phyloP scores from a whole-genome alignment of 2,888 invertebrate species.

The Caradrina kadenii region DNA sequence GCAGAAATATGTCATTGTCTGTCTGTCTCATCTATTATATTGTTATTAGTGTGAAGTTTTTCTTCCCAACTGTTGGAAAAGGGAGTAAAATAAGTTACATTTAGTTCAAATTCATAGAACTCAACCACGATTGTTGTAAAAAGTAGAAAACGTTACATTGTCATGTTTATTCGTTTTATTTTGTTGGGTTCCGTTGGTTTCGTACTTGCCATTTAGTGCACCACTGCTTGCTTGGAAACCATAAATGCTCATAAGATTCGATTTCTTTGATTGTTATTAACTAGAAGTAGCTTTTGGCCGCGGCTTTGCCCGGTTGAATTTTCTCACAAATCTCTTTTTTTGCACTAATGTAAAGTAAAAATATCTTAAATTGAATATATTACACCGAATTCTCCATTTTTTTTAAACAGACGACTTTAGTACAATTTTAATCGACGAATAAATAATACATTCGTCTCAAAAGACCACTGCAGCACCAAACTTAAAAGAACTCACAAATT shows the following conservation, averaged over 20 bases:
- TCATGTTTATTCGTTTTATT: neutral
- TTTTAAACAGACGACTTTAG: no score
- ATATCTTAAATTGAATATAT: no score
- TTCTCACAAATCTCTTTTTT: no score
- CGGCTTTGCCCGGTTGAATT: no score
- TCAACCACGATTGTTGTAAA: conserved; percentile 42
- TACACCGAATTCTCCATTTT: no score
- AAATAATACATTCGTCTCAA: no score
- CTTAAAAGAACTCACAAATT: neutral
- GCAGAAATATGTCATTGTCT: conserved; percentile 29
- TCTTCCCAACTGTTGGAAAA: neutral
- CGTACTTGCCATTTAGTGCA: neutral
- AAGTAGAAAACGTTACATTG: conserved; percentile 49
- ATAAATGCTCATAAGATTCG: neutral
- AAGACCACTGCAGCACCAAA: no score
- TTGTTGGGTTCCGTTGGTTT: conserved; percentile 23
- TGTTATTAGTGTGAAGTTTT: conserved; percentile 13
- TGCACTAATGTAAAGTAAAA: no score
- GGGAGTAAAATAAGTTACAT: conserved; percentile 42
- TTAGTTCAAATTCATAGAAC: conserved; percentile 63
- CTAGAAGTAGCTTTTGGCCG: no score
- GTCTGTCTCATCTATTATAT: neutral
- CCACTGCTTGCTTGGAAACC: neutral
- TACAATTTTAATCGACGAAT: no score
- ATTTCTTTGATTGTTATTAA: neutral